Base-by-base conservation (phyloP, 2,797 vertebrate genomes). In the Myiotriccus ornatus region DNA sequence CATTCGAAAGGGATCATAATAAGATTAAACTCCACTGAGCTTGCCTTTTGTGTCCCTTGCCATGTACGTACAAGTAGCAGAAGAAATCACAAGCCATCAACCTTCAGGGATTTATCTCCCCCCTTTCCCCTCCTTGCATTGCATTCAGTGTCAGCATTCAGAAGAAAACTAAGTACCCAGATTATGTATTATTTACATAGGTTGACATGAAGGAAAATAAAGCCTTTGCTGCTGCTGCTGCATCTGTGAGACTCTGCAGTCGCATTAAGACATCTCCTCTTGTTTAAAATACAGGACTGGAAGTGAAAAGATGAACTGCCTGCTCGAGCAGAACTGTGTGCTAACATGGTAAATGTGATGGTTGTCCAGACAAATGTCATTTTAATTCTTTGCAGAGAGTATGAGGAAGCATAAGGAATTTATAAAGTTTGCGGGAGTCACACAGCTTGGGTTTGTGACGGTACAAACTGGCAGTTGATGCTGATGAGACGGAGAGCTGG, bases 141-240 rank as follows among this genome's bases (percentile, higher is more conserved):
- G 49, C 20, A 3, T 78, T 85, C 65, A 55, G 63, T 84, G 70
- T 23, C 37, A 63, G 49, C 7, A 5, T 20, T 43, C 20, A 44
- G 80, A 64, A 44, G 52, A 44, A 43, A 85, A 44, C 16, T 14
- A 85, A 89, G 71, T 41, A 52, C 85, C 55, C 12, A 35, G 47
- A 81, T 88, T 87, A 79, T 34, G 19, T 62, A 30, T 93, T 95
- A n/a, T 91, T 95, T 94, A 68, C 39, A 35, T 56, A 83, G 50
- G 57, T 75, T 2, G 11, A 52, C 57, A 35, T 43, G 35, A 88
- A 81, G 19, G 81, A 85, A 95, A 96, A 91, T 24, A 67, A 87
- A 60, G 21, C 19, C 24, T 69, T 70, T 85, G 62, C 75, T 75
- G 39, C 49, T 75, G 39, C 49, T 59, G 37, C 30, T 53, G 24